Evolutionary conservation across 2,113 vertebrate species (phyloP), one percentile per base, ranked within the genome.

Genomic region (Oncorhynchus tshawytscha): DNA sequence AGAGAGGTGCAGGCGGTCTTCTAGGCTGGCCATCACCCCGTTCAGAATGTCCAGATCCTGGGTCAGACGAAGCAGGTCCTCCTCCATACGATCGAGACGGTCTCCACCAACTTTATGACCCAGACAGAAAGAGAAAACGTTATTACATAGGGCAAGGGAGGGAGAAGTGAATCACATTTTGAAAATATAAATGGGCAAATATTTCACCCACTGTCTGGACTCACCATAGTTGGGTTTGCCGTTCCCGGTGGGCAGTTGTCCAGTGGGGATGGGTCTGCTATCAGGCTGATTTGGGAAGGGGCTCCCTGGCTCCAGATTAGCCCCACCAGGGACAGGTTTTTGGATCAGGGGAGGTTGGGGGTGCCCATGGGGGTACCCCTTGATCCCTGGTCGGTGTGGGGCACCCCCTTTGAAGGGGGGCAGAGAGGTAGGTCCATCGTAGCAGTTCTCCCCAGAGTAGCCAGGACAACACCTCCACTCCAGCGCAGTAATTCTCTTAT

Each of bases 391-490:
- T 13, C 92, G 94, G 80, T 94, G 90, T 65, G 94, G 84, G 5
- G 88, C 88, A 54, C 88, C 89, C 60, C 93, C 94, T 20, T 92
- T 94, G 8, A 91, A 93, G 4, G 94, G 93, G 22, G 95, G 93
- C 0, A 91, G 90, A n/a, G 95, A 91, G 0, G 93, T 93, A 0
- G 95, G 92, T 70, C 94, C 95, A 70, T 96, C 95, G 0, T 94
- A 88, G 85, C 98, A 99, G 74, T 90, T 92, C 87, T 97, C 95
- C 81, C 97, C 97, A 66, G 94, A 88, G 84, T 93, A 94, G 54
- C 98, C 96, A 0, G 97, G 97, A 78, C 98, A 99, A 83, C 98
- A 99, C 45, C 95, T 94, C 98, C 98, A 99, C 84, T 96, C 94
- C 18, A 99, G 92, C 73, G 99, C 96, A 0, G 96, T 98, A 89